A percentile compares a stretch with the other conserved stretches of the same genome.
Evolutionary conservation across 2,888 invertebrate genomes (phyloP).

Genomic region (Drosophila recens): DNA sequence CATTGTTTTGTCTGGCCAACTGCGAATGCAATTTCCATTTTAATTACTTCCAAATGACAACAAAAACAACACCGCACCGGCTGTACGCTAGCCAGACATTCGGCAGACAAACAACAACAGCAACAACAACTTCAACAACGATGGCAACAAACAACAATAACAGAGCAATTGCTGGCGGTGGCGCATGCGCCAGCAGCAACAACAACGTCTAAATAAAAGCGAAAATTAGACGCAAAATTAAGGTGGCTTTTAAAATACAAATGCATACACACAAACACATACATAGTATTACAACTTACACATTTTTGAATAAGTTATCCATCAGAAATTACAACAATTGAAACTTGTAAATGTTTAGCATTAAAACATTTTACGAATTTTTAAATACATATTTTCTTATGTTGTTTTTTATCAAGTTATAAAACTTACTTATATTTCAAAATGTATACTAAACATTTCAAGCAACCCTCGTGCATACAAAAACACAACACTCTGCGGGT

Average conservation of each 20-base stretch:
- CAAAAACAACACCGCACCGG: conserved; percentile 32
- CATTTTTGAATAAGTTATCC: neutral
- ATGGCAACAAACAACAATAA: conserved; percentile 18
- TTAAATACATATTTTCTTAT: neutral
- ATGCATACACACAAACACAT: conserved; percentile 12
- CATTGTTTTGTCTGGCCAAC: conserved; percentile 59
- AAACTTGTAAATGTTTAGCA: conserved; percentile 1
- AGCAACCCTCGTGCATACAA: conserved; percentile 39
- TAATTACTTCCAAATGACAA: conserved; percentile 74
- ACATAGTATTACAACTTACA: neutral
- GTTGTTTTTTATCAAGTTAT: neutral
- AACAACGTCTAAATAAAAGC: conserved; percentile 32
- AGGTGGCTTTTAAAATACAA: conserved; percentile 54
- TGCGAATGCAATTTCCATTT: conserved; percentile 80
- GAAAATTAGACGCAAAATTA: conserved; percentile 72
- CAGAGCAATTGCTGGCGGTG: conserved; percentile 33
- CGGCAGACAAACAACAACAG: conserved; percentile 55
- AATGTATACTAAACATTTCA: conserved; percentile 23
- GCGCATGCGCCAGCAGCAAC: conserved; percentile 69
- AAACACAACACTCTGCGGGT: conserved; percentile 28
- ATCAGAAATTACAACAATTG: neutral
- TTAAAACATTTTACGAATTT: conserved; percentile 1
- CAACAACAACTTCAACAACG: conserved; percentile 30
- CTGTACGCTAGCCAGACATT: conserved; percentile 62
- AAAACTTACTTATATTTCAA: neutral